Percentiles rank a stretch among this genome's conserved stretches.
phyloP scores from a whole-genome alignment of 2,888 invertebrate species.

The Cylindroiulus punctatus region DNA sequence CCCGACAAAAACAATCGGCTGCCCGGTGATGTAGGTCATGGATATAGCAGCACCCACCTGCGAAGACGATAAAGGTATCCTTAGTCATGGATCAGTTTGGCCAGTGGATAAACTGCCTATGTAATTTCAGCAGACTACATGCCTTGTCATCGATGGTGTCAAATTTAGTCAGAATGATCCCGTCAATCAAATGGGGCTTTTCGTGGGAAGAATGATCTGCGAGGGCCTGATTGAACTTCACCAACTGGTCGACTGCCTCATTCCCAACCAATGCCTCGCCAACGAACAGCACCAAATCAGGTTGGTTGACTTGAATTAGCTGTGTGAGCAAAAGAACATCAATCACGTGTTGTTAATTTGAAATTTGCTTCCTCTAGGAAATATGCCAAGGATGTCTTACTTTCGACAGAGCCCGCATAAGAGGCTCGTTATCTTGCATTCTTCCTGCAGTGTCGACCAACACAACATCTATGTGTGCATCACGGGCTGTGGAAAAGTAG shows the following conservation, averaged over 20 bases:
- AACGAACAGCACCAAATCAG: slow-evolving; percentile 98
- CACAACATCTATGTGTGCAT: slow-evolving; percentile 86
- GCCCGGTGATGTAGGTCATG: slow-evolving; percentile 99
- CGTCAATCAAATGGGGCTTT: slow-evolving; percentile 94
- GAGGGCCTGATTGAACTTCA: slow-evolving; percentile 97
- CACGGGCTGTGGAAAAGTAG: slow-evolving; percentile 71
- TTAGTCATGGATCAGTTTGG: background rate
- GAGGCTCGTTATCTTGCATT: slow-evolving; percentile 99
- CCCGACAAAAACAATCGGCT: slow-evolving; percentile 98
- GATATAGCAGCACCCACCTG: slow-evolving; percentile 97
- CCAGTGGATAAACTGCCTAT: background rate
- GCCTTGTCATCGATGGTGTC: slow-evolving; percentile 99
- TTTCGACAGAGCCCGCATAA: slow-evolving; percentile 97
- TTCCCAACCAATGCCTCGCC: slow-evolving; percentile 99
- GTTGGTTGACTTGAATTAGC: slow-evolving; percentile 96
- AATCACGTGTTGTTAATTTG: background rate
- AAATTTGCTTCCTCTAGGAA: background rate
- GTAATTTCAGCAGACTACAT: slow-evolving; percentile 58
- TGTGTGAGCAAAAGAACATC: too few species aligned
- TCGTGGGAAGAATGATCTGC: slow-evolving; percentile 86
- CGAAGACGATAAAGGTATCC: slow-evolving; percentile 57
- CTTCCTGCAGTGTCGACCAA: slow-evolving; percentile 99
- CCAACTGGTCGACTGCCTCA: slow-evolving; percentile 98
- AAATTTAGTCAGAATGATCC: slow-evolving; percentile 98
- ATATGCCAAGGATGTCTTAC: slow-evolving; percentile 63